phyloP scores from a whole-genome alignment of 1,140 invertebrate genomes.

The Ceratina japonica region DNA sequence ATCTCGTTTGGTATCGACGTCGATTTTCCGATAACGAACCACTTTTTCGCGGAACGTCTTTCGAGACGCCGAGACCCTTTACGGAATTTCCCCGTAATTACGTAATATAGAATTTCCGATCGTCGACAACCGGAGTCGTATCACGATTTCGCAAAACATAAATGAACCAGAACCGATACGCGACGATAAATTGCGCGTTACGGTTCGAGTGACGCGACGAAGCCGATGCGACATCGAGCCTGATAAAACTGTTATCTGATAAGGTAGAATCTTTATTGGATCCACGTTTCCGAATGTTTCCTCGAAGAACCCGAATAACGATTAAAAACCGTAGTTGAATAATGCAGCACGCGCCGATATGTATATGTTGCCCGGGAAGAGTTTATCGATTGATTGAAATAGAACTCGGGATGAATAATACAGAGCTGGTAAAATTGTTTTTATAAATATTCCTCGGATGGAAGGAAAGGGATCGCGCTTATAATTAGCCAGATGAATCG shows the following conservation, averaged over 20 bases:
- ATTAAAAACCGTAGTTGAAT: slow-evolving; percentile 31
- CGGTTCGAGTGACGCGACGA: not conserved
- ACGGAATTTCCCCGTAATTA: slow-evolving; percentile 16
- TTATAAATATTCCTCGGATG: slow-evolving; percentile 20
- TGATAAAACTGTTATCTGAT: no score
- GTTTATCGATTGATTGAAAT: slow-evolving; percentile 20
- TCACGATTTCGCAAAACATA: not conserved
- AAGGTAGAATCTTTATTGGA: no score
- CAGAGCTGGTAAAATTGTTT: not conserved
- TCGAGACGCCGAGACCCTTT: no score
- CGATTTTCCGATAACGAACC: not conserved
- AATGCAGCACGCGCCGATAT: slow-evolving; percentile 12
- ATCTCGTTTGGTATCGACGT: not conserved
- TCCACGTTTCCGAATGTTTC: not conserved
- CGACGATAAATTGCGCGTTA: not conserved
- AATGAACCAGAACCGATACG: no score
- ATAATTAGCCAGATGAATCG: not conserved
- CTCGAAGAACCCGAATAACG: slow-evolving; percentile 15
- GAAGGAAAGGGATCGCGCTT: not conserved
- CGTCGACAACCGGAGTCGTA: not conserved
- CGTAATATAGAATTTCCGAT: no score
- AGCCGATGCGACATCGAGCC: no score
- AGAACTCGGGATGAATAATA: slow-evolving; percentile 24
- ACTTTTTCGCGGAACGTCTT: no score
- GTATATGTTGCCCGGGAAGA: not conserved